Evolutionary conservation across 2,797 vertebrate genomes (phyloP), one percentile per base, ranked within the genome.

Genomic region (Pangasius mekongensis): DNA sequence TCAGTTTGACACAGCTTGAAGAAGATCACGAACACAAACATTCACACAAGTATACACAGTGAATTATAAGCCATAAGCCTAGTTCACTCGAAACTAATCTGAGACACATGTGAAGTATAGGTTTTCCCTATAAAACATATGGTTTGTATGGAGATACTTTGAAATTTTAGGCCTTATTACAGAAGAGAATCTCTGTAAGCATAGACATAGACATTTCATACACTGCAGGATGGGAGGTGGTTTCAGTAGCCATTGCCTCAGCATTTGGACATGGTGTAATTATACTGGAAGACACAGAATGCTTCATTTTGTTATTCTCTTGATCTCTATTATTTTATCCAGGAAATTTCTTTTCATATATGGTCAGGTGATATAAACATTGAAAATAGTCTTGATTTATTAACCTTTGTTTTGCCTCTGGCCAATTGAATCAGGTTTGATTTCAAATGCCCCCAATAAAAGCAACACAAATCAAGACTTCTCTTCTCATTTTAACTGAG

Each of bases 71-170:
- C 78, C 22, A 82, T 62, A 62, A 82, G 24, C 24, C 36, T 49
- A 64, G 66, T 73, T 56, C 52, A 85, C 52, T 74, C 83, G 47
- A 86, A 77, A 77, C 85, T 80, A 71, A 86, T 91, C 78, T 69
- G 66, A 78, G 80, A 89, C 80, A 60, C 74, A 33, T 73, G 84
- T 85, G 52, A 85, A 36, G 30, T 71, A 22, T 85, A 82, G 33
- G n/a, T 88, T 90, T 84, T 86, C 52, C 22, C 83, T 86, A 74
- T 60, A 84, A 87, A 83, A 67, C 84, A 87, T 86, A 82, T 89
- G 82, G 67, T 90, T 91, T 86, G 49, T 81, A 86, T 86, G 47
- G 56, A 86, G 74, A 39, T 88, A 60, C 83, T 83, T 66, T 49
- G 71, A 86, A 62, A 83, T 86, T 83, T 62, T 85, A 77, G 58